Base-by-base conservation (phyloP, 2,797 vertebrate genomes). In the Gymnoscopelus braueri region DNA sequence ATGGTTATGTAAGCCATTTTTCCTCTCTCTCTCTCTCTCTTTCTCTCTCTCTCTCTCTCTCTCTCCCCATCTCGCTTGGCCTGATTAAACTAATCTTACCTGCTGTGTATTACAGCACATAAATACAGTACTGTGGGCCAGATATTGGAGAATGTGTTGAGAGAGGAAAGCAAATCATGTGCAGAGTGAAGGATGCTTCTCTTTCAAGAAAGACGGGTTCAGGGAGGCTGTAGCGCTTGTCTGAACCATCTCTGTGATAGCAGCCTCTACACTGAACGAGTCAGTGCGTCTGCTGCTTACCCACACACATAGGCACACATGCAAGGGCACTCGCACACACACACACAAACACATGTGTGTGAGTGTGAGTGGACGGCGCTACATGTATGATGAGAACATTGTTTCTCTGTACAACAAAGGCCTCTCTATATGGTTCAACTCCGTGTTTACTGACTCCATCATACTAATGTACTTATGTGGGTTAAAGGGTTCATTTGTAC, bases 1-100 rank as follows among this genome's bases (percentile, higher is more conserved):
- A 79, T 63, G 80, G 85, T 93, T 92, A 91, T 83, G 79, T 91
- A 93, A 93, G 85, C 75, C 80, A 78, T 88, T 88, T 89, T 86
- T 85, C 88, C 89, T 64, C 54, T 63, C 60, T 51, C 35, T 61
- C 32, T 51, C 61, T 26, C 60, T 54, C 87, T 87, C 81, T 82
- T 74, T 83, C 74, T 73, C 69, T 55, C 19, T 56, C 60, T 65
- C 52, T 63, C 29, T 67, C 74, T 44, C 39, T 48, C 39, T 47
- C 59, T 48, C 15, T 48, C 15, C 12, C 47, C 19, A 11, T 62
- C 60, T 62, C 10, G 12, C 23, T 62, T 11, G n/a, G 58, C 39
- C 39, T 35, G 69, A 81, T 81, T 85, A 64, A 77, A 78, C 78
- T 81, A 72, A 71, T 69, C 72, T 71, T 75, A 70, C 62, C 78